Conservation (phyloP, 2,888 invertebrate genomes). For the Harpagoxenus sublaevis region DNA sequence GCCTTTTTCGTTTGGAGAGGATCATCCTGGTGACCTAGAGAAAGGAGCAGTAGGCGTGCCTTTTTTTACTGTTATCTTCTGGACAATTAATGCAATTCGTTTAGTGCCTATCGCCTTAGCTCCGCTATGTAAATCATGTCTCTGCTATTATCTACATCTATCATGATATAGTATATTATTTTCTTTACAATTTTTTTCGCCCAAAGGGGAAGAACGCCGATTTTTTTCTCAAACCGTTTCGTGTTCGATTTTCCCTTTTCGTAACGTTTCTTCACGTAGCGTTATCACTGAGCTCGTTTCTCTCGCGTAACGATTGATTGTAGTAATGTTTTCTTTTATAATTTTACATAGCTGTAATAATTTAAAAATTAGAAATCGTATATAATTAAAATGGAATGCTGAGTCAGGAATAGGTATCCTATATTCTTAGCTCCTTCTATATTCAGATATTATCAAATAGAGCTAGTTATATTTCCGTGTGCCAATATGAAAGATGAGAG, state of each 20-base stretch:
- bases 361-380: neutral
- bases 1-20: constrained; percentile 67
- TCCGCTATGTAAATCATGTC: constrained; percentile 19
- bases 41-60: constrained; percentile 61
- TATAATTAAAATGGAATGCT: constrained; percentile 1
- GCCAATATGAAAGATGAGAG: constrained; percentile 11
- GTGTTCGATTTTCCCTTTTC: neutral
- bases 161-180: neutral
- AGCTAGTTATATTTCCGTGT: constrained; percentile 12
- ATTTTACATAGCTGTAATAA: neutral
- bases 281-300: neutral
- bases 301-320: neutral
- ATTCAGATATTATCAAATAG: neutral
- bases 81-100: constrained; percentile 62
- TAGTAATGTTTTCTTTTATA: neutral
- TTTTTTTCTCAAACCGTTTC: neutral
- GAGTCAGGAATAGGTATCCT: too few species aligned
- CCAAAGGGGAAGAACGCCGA: neutral
- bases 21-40: constrained; percentile 74
- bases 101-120: constrained; percentile 39
- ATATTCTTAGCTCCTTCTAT: neutral
- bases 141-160: neutral
- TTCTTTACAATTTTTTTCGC: neutral
- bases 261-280: neutral
- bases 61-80: constrained; percentile 44